Evolutionary conservation across 2,888 invertebrate genomes (phyloP).

Genomic region (Cheilosia soror): DNA sequence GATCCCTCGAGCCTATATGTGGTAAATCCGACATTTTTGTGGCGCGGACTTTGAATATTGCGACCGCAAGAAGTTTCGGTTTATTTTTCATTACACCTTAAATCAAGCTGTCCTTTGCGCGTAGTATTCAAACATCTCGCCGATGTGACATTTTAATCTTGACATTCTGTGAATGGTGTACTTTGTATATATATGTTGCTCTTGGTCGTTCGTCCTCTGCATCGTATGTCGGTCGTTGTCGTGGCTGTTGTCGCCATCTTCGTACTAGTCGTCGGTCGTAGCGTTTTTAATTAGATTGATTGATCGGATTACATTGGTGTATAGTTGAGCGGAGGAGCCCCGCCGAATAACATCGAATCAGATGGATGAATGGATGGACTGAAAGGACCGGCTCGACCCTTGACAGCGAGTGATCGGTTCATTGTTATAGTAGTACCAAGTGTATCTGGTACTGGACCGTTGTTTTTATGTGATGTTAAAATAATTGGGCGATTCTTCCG

Average conservation of each 20-base stretch:
- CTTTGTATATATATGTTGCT: constrained; percentile 17
- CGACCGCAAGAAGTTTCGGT: constrained; percentile 14
- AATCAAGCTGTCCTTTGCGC: constrained; percentile 65
- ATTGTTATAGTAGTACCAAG: constrained; percentile 50
- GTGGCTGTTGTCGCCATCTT: constrained; percentile 45
- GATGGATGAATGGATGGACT: constrained; percentile 62
- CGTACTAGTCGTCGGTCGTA: constrained; percentile 13
- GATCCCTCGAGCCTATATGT: constrained; percentile 19
- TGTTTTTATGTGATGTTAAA: constrained; percentile 46
- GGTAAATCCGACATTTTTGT: constrained; percentile 62
- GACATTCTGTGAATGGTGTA: constrained; percentile 69
- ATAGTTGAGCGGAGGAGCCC: constrained; percentile 28
- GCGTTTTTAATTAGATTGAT: constrained; percentile 76
- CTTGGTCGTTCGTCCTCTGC: constrained; percentile 14
- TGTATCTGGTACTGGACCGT: constrained; percentile 8
- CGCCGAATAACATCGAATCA: constrained; percentile 20
- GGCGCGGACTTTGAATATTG: constrained; percentile 23
- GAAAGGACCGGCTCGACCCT: constrained; percentile 51
- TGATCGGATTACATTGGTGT: constrained; percentile 74
- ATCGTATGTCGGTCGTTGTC: neutral
- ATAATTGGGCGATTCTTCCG: constrained; percentile 73
- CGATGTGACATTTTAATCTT: constrained; percentile 76
- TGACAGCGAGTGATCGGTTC: constrained; percentile 74
- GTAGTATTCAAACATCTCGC: constrained; percentile 64
- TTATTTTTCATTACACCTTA: constrained; percentile 66